These are phyloP conservation scores for Cetonia aurata DNA, from an alignment of 2,888 invertebrate genomes.

Conservation along the genomic window DNA sequence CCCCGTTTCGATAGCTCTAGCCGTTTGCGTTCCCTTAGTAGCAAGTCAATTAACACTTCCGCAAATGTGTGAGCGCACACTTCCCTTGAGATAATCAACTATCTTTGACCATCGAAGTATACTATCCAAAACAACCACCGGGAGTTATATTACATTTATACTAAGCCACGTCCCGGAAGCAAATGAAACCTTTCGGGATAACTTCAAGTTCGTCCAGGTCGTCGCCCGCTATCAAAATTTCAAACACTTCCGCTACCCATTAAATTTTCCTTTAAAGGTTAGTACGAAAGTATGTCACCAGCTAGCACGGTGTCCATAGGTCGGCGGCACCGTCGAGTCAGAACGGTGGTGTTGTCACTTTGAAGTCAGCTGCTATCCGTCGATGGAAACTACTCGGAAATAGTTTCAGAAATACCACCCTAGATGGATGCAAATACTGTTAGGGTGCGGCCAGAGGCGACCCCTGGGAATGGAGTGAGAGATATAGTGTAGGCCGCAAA, in stretches of 20 bases:
- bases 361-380: neutral
- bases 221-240: constrained; percentile 1
- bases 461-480: constrained; percentile 55
- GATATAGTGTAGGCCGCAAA: constrained; percentile 57
- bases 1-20: too few relatives aligned
- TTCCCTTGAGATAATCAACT: too few relatives aligned
- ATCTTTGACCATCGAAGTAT: too few relatives aligned
- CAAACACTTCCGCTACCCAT: constrained; percentile 8
- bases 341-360: neutral
- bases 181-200: too few relatives aligned
- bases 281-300: constrained; percentile 2
- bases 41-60: too few relatives aligned
- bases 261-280: constrained; percentile 18
- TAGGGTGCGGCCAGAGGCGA: constrained; percentile 10
- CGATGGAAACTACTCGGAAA: constrained; percentile 20
- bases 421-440: neutral
- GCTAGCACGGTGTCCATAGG: neutral
- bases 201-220: too few relatives aligned
- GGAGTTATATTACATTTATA: too few relatives aligned
- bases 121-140: too few relatives aligned
- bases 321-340: neutral
- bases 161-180: too few relatives aligned
- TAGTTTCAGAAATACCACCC: constrained; percentile 4
- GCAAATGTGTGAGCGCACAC: too few relatives aligned
- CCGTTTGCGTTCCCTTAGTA: too few relatives aligned